phyloP scores from a whole-genome alignment of 2,797 vertebrate species.

The Rhadinocentrus ornatus region DNA sequence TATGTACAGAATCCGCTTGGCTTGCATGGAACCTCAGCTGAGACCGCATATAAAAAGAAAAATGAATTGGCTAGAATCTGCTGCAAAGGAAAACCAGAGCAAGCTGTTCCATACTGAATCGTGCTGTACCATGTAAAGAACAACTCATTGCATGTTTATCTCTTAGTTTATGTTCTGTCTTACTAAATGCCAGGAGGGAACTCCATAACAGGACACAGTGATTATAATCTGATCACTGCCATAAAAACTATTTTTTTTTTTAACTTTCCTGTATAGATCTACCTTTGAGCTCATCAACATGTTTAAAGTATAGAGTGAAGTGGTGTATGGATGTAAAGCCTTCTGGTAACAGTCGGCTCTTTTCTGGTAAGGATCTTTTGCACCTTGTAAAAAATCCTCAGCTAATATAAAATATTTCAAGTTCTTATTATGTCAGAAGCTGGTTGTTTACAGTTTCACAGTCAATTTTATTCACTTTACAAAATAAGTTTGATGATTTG shows the following conservation, averaged over 20 bases:
- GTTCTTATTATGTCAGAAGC: background rate
- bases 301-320: conserved; percentile 28
- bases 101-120: background rate
- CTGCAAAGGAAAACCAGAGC: background rate
- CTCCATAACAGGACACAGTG: conserved; percentile 8
- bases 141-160: background rate
- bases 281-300: conserved; percentile 56
- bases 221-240: conserved; percentile 17
- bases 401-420: background rate
- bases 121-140: background rate
- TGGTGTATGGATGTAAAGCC: background rate
- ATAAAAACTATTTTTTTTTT: conserved; percentile 24
- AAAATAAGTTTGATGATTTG: background rate
- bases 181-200: conserved; percentile 6
- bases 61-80: too few relatives aligned
- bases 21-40: background rate
- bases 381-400: background rate
- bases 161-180: background rate
- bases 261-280: conserved; percentile 41
- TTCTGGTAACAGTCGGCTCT: background rate
- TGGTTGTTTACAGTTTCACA: background rate
- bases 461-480: conserved; percentile 1
- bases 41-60: too few relatives aligned
- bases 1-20: too few relatives aligned
- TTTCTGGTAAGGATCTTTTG: background rate